These are phyloP conservation scores for Gorsachius magnificus DNA, from an alignment of 2,797 vertebrate species.

Conservation along the genomic window DNA sequence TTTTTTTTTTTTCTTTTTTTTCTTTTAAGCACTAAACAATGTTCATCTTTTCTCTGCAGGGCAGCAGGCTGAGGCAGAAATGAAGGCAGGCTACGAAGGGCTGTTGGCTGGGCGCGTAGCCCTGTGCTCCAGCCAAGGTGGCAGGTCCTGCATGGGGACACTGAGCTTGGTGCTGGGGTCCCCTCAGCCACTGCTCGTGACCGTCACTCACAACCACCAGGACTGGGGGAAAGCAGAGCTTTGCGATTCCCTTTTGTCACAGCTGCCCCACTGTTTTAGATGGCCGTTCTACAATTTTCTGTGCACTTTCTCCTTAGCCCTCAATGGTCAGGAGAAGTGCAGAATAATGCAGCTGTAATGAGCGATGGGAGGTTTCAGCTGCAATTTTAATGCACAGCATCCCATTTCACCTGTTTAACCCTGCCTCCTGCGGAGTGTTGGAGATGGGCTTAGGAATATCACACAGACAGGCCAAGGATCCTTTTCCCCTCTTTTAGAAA, in stretches of 20 bases:
- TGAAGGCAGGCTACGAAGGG: fast-evolving
- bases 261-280: not conserved
- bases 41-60: not conserved
- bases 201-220: not conserved
- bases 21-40: constrained; percentile 8
- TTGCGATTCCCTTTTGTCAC: not conserved
- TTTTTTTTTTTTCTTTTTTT: not conserved
- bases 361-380: not conserved
- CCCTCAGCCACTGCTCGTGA: not conserved
- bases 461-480: not conserved
- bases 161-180: not conserved
- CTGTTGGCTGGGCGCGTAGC: not conserved
- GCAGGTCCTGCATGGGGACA: not conserved
- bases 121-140: not conserved
- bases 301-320: not conserved
- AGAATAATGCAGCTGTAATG: not conserved
- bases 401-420: not conserved
- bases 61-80: not conserved
- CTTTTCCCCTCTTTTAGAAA: not conserved
- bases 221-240: not conserved
- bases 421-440: not conserved
- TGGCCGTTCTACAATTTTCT: not conserved
- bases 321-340: not conserved
- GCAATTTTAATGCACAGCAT: not conserved
- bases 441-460: not conserved